These are phyloP conservation scores for Torymus auratus DNA, from an alignment of 2,888 invertebrate species.

Conservation along the genomic window DNA sequence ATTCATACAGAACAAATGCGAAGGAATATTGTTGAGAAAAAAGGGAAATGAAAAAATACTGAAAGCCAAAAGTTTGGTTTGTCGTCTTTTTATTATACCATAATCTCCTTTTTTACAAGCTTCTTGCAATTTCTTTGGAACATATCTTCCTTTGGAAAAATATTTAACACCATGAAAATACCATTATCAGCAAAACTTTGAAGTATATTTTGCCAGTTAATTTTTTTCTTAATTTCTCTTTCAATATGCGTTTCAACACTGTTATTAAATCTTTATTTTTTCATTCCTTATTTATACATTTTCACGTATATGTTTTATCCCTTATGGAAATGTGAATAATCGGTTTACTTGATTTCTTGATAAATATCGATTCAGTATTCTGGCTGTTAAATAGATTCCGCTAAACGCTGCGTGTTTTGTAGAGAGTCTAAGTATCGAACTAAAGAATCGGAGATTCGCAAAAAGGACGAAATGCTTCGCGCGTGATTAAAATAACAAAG, in stretches of 20 bases:
- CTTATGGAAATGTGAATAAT: constrained; percentile 37
- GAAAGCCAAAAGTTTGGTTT: constrained; percentile 9
- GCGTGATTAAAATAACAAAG: no score
- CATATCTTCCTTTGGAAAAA: constrained; percentile 54
- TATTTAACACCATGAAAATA: constrained; percentile 58
- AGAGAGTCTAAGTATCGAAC: constrained; percentile 6
- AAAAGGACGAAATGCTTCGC: constrained; percentile 18
- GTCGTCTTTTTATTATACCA: constrained; percentile 45
- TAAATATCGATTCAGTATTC: constrained; percentile 40
- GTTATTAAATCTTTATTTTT: constrained; percentile 49
- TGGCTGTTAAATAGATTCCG: constrained; percentile 36
- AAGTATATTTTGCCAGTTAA: constrained; percentile 11
- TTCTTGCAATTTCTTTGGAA: constrained; percentile 44
- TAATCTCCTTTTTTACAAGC: constrained; percentile 41
- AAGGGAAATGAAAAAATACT: constrained; percentile 17
- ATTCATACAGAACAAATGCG: constrained; percentile 6
- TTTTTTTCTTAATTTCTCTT: constrained; percentile 31
- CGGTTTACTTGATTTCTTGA: constrained; percentile 12
- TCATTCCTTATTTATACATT: constrained; percentile 31
- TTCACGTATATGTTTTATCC: constrained; percentile 30
- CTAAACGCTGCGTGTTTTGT: constrained; percentile 4
- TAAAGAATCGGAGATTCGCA: constrained; percentile 3
- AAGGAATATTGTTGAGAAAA: constrained; percentile 26
- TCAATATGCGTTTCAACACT: constrained; percentile 57
- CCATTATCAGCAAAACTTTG: constrained; percentile 43